Evolutionary conservation across 2,797 vertebrate species (phyloP).

Genomic region (Peromyscus eremicus): DNA sequence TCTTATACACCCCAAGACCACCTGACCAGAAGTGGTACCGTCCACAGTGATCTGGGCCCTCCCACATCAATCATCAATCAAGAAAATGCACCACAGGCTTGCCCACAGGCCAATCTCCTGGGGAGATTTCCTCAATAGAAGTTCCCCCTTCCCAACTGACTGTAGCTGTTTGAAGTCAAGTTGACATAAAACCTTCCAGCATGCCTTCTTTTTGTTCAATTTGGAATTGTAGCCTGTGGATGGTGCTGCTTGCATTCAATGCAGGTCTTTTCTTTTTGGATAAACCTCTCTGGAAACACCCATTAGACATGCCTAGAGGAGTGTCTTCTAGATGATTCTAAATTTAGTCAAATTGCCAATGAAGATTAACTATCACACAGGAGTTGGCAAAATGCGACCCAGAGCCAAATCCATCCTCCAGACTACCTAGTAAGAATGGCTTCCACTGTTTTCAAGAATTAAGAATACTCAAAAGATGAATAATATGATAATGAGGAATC

Average conservation of each 20-base stretch:
- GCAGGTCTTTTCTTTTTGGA: background rate
- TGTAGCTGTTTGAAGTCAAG: background rate
- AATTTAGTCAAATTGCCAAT: background rate
- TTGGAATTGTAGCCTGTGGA: background rate
- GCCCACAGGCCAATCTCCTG: background rate
- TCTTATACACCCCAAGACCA: background rate
- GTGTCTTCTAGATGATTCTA: background rate
- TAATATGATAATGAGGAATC: constrained; percentile 1
- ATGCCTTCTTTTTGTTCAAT: background rate
- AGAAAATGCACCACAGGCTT: background rate
- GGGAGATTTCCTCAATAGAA: background rate
- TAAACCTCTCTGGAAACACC: background rate
- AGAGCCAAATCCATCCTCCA: background rate
- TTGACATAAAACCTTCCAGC: background rate
- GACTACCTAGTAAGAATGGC: background rate
- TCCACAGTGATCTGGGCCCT: background rate
- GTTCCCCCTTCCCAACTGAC: background rate
- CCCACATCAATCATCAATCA: background rate
- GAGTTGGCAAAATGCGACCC: background rate
- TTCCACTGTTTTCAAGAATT: background rate
- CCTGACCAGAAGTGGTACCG: background rate
- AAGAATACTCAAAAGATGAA: constrained; percentile 23
- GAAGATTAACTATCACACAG: background rate
- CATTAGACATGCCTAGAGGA: background rate
- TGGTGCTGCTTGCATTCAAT: too few species aligned